phyloP scores from a whole-genome alignment of 1,140 invertebrate species.

The Anadara kagoshimensis region DNA sequence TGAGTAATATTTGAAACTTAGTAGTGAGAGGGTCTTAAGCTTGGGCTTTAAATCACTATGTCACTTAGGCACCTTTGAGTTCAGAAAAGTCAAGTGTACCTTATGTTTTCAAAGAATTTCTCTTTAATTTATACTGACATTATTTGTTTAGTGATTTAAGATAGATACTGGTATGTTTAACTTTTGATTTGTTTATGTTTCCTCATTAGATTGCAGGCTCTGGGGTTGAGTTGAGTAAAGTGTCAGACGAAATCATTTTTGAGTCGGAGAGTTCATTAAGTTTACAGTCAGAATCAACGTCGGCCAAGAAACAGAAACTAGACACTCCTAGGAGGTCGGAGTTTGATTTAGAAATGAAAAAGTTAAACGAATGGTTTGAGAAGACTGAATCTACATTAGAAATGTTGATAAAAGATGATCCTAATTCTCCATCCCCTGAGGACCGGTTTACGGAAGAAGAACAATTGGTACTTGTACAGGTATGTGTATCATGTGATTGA shows the following conservation, averaged over 20 bases:
- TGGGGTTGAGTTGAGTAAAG: conserved; percentile 62
- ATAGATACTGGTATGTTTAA: not conserved
- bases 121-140: no score
- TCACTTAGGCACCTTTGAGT: no score
- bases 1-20: no score
- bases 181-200: not conserved
- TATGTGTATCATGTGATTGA: conserved; percentile 20
- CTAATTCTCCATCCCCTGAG: conserved; percentile 70
- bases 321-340: conserved; percentile 72
- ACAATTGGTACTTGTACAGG: conserved; percentile 78
- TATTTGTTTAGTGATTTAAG: no score
- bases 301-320: conserved; percentile 60
- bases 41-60: no score
- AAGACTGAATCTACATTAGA: conserved; percentile 77
- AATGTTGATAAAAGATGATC: conserved; percentile 73
- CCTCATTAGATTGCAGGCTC: conserved; percentile 65
- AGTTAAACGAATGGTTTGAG: conserved; percentile 78
- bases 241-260: conserved; percentile 52
- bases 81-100: no score
- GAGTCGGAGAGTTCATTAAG: conserved; percentile 44
- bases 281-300: conserved; percentile 35
- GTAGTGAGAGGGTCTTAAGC: no score
- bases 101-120: no score
- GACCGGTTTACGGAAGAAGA: conserved; percentile 79
- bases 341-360: conserved; percentile 76